These are phyloP conservation scores for Malurus splendens DNA, from an alignment of 2,797 vertebrate genomes.

Conservation along the genomic window DNA sequence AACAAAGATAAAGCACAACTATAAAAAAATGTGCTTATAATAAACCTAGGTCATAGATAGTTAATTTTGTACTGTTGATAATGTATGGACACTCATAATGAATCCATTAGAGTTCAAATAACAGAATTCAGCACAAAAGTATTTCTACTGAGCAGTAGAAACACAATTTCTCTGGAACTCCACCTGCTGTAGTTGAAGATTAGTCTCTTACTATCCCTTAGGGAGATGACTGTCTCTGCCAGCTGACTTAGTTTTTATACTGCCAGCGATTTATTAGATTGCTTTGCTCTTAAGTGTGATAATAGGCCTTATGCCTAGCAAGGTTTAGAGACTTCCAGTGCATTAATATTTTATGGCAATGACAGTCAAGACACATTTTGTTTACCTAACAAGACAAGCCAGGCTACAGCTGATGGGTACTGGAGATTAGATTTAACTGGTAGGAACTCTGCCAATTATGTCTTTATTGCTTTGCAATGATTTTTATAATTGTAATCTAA, in stretches of 20 bases:
- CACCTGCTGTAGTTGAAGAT: conserved; percentile 76
- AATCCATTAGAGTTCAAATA: conserved; percentile 74
- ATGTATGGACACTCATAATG: conserved; percentile 65
- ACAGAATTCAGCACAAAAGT: conserved; percentile 71
- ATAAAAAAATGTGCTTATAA: conserved; percentile 15
- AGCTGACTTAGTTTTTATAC: conserved; percentile 81
- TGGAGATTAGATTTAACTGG: conserved; percentile 68
- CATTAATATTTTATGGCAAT: conserved; percentile 83
- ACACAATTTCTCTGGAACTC: conserved; percentile 74
- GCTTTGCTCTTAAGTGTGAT: conserved; percentile 82
- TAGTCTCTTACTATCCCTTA: conserved; percentile 76
- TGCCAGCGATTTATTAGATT: conserved; percentile 80
- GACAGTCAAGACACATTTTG: conserved; percentile 81
- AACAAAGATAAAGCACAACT: conserved; percentile 24
- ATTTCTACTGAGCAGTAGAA: conserved; percentile 70
- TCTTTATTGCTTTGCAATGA: conserved; percentile 55
- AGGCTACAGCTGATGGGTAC: conserved; percentile 63
- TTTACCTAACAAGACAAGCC: conserved; percentile 81
- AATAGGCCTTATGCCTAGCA: conserved; percentile 82
- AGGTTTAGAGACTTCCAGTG: conserved; percentile 81
- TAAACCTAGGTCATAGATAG: conserved; percentile 29
- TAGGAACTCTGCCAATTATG: conserved; percentile 58
- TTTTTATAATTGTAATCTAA: conserved; percentile 63
- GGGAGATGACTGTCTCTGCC: conserved; percentile 77
- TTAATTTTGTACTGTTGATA: conserved; percentile 60